phyloP scores from a whole-genome alignment of 2,797 vertebrate species.

The Sparidentex hasta region DNA sequence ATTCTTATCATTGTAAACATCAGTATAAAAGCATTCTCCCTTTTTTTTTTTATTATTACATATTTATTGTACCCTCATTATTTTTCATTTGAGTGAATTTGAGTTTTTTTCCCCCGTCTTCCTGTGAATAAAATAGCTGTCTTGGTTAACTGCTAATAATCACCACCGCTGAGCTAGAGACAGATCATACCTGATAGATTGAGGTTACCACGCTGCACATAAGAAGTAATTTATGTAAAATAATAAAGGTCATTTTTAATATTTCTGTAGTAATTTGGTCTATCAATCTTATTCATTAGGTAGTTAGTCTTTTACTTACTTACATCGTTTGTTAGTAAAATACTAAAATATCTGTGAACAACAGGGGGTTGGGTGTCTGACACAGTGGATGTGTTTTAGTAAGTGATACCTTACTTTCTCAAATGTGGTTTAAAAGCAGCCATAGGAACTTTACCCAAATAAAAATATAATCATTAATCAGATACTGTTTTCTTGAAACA shows the following conservation, averaged over 20 bases:
- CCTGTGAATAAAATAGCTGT: slow-evolving; percentile 57
- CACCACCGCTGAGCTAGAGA: not conserved
- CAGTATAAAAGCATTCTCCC: slow-evolving; percentile 6
- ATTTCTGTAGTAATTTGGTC: not conserved
- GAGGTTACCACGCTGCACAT: not conserved
- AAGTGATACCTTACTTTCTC: not conserved
- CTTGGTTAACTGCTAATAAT: slow-evolving; percentile 67
- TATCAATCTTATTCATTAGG: not conserved
- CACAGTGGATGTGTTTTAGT: not conserved
- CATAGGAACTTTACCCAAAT: not conserved
- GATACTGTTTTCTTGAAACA: not conserved
- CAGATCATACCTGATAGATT: not conserved
- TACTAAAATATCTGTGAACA: not conserved
- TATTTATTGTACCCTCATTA: slow-evolving; percentile 50
- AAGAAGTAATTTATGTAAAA: not conserved
- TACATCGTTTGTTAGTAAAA: not conserved
- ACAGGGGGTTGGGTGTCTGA: not conserved
- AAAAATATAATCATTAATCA: not conserved
- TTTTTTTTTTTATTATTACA: slow-evolving; percentile 27
- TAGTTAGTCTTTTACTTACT: not conserved
- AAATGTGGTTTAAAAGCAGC: not conserved
- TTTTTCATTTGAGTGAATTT: slow-evolving; percentile 36
- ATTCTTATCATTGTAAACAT: slow-evolving; percentile 43
- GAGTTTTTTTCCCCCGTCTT: not conserved
- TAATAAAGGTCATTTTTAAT: not conserved